A percentile compares a stretch with the other conserved stretches of the same genome.
Evolutionary conservation across 1,140 invertebrate species (phyloP).

Genomic region (Atta texana): DNA sequence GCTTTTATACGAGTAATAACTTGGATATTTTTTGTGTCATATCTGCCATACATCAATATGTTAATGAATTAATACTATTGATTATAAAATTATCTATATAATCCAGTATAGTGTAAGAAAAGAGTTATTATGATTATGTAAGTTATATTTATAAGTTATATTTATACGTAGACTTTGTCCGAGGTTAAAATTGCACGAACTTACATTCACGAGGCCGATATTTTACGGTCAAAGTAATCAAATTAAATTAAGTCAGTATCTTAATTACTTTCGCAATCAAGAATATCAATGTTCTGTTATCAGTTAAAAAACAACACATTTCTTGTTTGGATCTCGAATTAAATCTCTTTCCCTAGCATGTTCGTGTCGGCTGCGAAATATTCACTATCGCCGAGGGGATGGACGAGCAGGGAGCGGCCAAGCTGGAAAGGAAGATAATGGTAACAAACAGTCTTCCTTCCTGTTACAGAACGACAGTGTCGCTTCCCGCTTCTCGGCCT

Average conservation of each 20-base stretch:
- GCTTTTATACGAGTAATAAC: constrained; percentile 9
- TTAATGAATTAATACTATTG: not conserved
- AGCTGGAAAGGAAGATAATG: constrained; percentile 78
- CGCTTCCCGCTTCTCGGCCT: constrained; percentile 38
- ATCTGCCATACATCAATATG: not conserved
- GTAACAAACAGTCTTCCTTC: constrained; percentile 83
- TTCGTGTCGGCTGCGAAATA: constrained; percentile 38
- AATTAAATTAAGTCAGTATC: not conserved
- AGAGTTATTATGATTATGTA: not conserved
- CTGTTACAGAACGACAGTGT: constrained; percentile 77
- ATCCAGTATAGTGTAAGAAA: not conserved
- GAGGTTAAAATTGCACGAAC: not conserved
- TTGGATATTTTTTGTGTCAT: not conserved
- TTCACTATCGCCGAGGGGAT: constrained; percentile 30
- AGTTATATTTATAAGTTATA: not conserved
- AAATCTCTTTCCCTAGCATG: constrained; percentile 3
- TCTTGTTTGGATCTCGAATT: not conserved
- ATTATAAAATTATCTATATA: constrained; percentile 31
- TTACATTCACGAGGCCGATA: too few species aligned
- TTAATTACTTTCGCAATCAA: not conserved
- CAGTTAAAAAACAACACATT: not conserved
- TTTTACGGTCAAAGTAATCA: not conserved
- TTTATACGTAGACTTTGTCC: not conserved
- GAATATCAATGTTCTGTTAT: not conserved
- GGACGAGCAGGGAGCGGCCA: constrained; percentile 25